Evolutionary conservation across 2,113 vertebrate genomes (phyloP).

Genomic region (Callopanchax toddi): DNA sequence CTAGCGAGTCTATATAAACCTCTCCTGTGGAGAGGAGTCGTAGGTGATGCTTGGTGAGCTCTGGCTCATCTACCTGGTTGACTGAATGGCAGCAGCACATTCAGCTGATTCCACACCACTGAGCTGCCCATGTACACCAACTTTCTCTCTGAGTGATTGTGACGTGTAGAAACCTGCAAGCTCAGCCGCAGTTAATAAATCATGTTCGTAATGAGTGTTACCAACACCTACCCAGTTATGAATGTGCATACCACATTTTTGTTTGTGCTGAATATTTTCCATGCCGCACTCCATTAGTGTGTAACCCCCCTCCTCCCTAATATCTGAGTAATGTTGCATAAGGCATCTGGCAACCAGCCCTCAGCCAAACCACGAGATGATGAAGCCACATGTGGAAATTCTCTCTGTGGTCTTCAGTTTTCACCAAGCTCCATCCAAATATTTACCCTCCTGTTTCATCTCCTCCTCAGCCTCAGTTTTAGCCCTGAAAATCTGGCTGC

Average conservation of each 20-base stretch:
- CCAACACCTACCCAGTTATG: neutral
- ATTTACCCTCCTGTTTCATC: slow-evolving; percentile 42
- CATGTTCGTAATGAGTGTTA: neutral
- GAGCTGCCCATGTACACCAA: neutral
- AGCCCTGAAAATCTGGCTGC: neutral
- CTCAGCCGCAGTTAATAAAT: no score
- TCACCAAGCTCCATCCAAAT: slow-evolving; percentile 43
- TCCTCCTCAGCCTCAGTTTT: slow-evolving; percentile 3
- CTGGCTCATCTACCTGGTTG: neutral
- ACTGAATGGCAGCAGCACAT: neutral
- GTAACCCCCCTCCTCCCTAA: neutral
- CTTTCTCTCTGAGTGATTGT: neutral
- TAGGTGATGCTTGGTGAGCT: neutral
- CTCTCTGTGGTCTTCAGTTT: slow-evolving; percentile 36
- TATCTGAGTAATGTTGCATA: slow-evolving; percentile 9
- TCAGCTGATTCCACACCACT: neutral
- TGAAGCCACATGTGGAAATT: slow-evolving; percentile 58
- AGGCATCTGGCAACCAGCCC: slow-evolving; percentile 40
- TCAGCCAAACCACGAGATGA: slow-evolving; percentile 15
- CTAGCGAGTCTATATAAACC: no score
- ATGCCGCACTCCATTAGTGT: neutral
- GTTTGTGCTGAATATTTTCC: neutral
- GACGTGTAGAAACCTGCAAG: neutral
- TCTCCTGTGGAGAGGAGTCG: neutral
- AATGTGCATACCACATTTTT: no score